A percentile compares a stretch with the other conserved stretches of the same genome.
phyloP scores from a whole-genome alignment of 2,888 invertebrate species.

The Spialia ferax region DNA sequence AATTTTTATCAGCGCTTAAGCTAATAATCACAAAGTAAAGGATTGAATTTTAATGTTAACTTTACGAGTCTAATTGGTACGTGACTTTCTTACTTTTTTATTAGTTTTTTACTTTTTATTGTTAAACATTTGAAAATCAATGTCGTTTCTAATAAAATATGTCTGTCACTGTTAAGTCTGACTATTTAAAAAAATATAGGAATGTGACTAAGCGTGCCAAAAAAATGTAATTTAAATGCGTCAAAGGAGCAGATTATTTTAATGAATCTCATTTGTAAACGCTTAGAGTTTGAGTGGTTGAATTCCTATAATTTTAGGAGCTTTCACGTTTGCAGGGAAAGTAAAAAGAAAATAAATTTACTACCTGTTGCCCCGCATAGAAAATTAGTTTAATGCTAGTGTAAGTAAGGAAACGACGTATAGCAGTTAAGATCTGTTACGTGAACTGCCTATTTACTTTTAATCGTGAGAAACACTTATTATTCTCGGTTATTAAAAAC shows the following conservation, averaged over 20 bases:
- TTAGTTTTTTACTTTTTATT: too few species aligned
- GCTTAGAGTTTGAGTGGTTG: background rate
- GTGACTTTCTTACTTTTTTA: too few species aligned
- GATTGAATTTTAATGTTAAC: too few species aligned
- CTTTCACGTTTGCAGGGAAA: constrained; percentile 48
- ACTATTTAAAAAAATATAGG: background rate
- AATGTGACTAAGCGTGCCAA: background rate
- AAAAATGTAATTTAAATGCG: background rate
- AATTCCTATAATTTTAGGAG: constrained; percentile 23
- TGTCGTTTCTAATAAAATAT: too few species aligned
- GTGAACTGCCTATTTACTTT: constrained; percentile 16
- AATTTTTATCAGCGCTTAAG: too few species aligned
- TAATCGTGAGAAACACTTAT: constrained; percentile 32
- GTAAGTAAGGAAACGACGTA: constrained; percentile 43
- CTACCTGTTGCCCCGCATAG: constrained; percentile 47
- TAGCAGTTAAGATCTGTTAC: constrained; percentile 27
- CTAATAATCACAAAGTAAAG: too few species aligned
- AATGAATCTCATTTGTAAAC: constrained; percentile 23
- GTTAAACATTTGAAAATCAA: too few species aligned
- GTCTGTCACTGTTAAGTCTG: too few species aligned
- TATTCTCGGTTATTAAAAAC: constrained; percentile 15
- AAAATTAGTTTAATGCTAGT: constrained; percentile 49
- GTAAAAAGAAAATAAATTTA: constrained; percentile 60
- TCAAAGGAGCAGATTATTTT: background rate
- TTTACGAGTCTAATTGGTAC: too few species aligned